Conservation (phyloP, 1,140 invertebrate genomes). For the Drosophila insularis region DNA sequence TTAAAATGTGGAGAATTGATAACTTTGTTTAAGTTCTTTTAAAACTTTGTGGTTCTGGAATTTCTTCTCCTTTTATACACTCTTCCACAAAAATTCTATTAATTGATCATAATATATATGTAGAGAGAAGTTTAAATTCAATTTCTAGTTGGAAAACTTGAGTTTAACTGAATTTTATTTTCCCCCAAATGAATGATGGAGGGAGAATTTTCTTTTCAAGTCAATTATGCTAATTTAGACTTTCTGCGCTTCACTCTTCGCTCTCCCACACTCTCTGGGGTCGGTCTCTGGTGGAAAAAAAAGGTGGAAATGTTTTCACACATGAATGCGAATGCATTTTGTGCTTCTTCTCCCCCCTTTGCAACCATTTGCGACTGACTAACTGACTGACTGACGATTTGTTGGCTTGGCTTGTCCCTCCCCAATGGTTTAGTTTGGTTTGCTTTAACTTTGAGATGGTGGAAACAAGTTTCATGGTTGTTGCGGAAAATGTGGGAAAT, state of each 20-base stretch:
- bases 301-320: conserved; percentile 68
- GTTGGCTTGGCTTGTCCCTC: not conserved
- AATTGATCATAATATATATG: too few species aligned
- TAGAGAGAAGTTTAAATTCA: too few species aligned
- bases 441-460: conserved; percentile 19
- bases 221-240: conserved; percentile 67
- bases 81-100: too few species aligned
- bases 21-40: too few species aligned
- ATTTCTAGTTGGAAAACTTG: too few species aligned
- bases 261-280: conserved; percentile 8
- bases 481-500: conserved; percentile 75
- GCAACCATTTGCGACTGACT: too few species aligned
- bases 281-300: conserved; percentile 47
- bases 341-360: not conserved
- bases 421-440: conserved; percentile 27
- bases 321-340: conserved; percentile 72
- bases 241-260: not conserved
- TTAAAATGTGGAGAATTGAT: too few species aligned
- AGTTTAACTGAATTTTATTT: too few species aligned
- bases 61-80: too few species aligned
- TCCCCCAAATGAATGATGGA: not conserved
- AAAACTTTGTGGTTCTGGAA: too few species aligned
- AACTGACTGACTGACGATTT: too few species aligned
- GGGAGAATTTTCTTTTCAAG: not conserved
- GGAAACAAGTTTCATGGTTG: conserved; percentile 63